Percentiles rank a stretch among this genome's conserved stretches.
These are phyloP conservation scores for Amiota minor DNA, from an alignment of 2,888 invertebrate species.

Conservation along the genomic window DNA sequence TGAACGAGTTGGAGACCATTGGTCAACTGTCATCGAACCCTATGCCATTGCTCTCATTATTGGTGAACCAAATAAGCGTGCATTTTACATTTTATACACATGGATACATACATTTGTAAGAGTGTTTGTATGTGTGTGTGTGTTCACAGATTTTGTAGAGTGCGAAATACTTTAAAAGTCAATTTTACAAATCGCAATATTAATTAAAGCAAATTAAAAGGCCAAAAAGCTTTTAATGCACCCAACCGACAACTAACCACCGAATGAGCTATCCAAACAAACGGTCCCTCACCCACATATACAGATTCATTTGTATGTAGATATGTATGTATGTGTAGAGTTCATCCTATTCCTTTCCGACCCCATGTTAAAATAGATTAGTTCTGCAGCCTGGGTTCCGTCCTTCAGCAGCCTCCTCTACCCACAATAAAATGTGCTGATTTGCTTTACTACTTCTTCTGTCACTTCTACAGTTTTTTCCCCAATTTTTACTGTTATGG, in stretches of 20 bases:
- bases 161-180: constrained; percentile 16
- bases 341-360: too few relatives aligned
- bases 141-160: background rate
- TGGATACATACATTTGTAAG: background rate
- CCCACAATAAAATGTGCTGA: too few relatives aligned
- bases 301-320: background rate
- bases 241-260: constrained; percentile 12
- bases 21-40: background rate
- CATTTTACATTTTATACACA: too few relatives aligned
- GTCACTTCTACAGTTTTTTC: too few relatives aligned
- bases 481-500: too few relatives aligned
- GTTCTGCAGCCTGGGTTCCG: background rate
- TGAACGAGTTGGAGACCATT: too few relatives aligned
- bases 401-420: background rate
- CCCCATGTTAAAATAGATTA: too few relatives aligned
- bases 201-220: constrained; percentile 19
- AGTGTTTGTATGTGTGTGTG: background rate
- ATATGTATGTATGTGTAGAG: too few relatives aligned
- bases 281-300: background rate
- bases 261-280: constrained; percentile 1
- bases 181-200: constrained; percentile 23
- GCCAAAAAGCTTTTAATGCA: constrained; percentile 3
- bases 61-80: background rate
- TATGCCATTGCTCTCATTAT: background rate
- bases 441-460: too few relatives aligned